Conservation (phyloP, 2,888 invertebrate species). For the Cerastoderma edule region DNA sequence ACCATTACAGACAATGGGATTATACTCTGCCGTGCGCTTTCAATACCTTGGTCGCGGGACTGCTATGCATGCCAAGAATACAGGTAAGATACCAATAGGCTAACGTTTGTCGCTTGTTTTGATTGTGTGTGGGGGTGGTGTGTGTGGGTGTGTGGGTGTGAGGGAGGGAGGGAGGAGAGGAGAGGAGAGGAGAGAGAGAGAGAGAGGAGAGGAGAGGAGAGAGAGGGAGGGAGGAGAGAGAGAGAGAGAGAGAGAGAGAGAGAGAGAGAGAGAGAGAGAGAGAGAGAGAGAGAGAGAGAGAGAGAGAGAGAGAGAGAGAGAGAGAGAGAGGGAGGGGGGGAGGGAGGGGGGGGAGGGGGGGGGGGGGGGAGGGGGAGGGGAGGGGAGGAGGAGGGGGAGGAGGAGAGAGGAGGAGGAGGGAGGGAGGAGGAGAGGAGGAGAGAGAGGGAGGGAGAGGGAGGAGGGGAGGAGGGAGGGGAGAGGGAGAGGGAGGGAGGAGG, state of each 20-base stretch:
- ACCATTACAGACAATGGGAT: no score
- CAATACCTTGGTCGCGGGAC: no score
- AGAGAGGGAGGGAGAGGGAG: neutral
- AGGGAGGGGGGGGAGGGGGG: neutral
- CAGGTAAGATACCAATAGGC: no score
- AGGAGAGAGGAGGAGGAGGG: neutral
- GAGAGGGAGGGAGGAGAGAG: neutral
- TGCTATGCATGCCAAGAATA: no score
- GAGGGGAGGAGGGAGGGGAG: neutral
- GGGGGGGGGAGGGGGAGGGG: neutral
- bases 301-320: neutral
- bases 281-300: slow-evolving; percentile 1
- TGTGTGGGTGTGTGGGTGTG: neutral
- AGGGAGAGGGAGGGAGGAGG: neutral
- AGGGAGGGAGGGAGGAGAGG: neutral
- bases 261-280: no score
- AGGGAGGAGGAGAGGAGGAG: neutral
- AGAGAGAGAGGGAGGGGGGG: neutral
- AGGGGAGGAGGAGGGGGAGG: neutral
- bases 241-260: slow-evolving; percentile 3
- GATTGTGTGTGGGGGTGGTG: neutral
- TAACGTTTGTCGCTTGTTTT: no score
- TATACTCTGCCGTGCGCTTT: no score
- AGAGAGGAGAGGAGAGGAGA: neutral
- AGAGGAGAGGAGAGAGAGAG: neutral